Base-by-base conservation (phyloP, 2,888 invertebrate genomes). In the Temnothorax unifasciatus region DNA sequence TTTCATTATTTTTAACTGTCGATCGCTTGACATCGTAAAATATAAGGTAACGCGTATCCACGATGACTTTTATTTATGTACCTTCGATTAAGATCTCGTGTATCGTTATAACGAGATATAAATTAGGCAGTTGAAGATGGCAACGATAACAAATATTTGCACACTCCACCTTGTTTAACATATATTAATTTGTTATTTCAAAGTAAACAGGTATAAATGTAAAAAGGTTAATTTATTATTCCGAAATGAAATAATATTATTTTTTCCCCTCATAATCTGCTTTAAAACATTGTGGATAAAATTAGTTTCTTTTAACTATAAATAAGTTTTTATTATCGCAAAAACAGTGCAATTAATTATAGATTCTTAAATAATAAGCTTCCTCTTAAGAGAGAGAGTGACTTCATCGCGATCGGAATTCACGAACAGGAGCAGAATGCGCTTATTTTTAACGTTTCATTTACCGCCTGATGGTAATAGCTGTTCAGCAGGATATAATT, bases 401-500 rank as follows among this genome's bases (percentile, higher is more conserved):
- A 44, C 34, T 25, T 64, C 63, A 54, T 75, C n/a, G 54, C n/a
- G 21, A 1, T 34, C 54, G 59, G 47, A 66, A 76, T 57, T 76
- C 15, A 29, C 25, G 57, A 75, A 64, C 66, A 64, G 29, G 6
- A 75, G 41, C 63, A 63, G 63, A 54, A 76, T 63, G 61, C 8
- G 34, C 8, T 47, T 57, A 68, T 21, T 59, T 69, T 66, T 69
- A 47, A 25, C 15, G 44, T 44, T 79, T 57, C 29, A 29, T 29
- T 11, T 59, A 21, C 34, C 47, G 15, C 6, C 61, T 38, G 34
- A 47, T 6, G 57, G 3, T 25, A 76, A 63, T 63, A 74, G 9
- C 64, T 74, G 47, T 79, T 74, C 21, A 71, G 41, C 81, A 73
- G 61, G 66, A 21, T 34, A 57, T 54, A 76, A 71, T 64, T 66